These are phyloP conservation scores for Pemphredon lugubris DNA, from an alignment of 2,888 invertebrate species.

Conservation along the genomic window DNA sequence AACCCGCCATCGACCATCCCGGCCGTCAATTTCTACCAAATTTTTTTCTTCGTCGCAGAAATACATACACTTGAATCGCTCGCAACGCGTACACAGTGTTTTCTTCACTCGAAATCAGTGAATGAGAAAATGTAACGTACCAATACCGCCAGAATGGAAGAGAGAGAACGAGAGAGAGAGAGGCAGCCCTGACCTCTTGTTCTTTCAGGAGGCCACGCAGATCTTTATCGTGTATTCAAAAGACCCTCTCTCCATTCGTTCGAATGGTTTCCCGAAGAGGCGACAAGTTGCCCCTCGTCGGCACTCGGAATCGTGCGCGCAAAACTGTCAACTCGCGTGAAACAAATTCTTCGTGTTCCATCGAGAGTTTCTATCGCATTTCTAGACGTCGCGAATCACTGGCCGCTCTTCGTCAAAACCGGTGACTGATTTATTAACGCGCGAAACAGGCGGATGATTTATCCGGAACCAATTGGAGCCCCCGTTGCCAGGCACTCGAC, in stretches of 20 bases:
- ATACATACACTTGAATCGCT: not conserved
- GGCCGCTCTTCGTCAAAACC: too few relatives aligned
- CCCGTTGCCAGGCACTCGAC: too few relatives aligned
- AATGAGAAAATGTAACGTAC: too few relatives aligned
- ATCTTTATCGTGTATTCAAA: slow-evolving; percentile 62
- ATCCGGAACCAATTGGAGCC: too few relatives aligned
- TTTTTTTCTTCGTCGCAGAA: slow-evolving; percentile 7
- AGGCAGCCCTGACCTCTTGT: slow-evolving; percentile 20
- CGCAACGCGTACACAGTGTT: too few relatives aligned
- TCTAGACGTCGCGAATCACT: too few relatives aligned
- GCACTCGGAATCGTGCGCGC: slow-evolving; percentile 11
- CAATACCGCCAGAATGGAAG: too few relatives aligned
- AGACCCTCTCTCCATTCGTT: slow-evolving; percentile 9
- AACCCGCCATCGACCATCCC: slow-evolving; percentile 16
- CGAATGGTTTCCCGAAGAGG: slow-evolving; percentile 5
- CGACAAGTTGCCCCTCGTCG: slow-evolving; percentile 13
- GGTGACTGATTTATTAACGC: too few relatives aligned
- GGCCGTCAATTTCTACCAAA: slow-evolving; percentile 8
- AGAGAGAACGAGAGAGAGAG: slow-evolving; percentile 3
- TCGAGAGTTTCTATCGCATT: too few relatives aligned
- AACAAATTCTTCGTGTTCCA: too few relatives aligned
- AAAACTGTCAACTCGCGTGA: slow-evolving; percentile 4
- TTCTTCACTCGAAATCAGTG: too few relatives aligned
- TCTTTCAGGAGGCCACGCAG: slow-evolving; percentile 32
- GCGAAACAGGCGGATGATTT: too few relatives aligned